A percentile compares a stretch with the other conserved stretches of the same genome.
These are phyloP conservation scores for Eriocheir sinensis DNA, from an alignment of 1,140 invertebrate genomes.

Conservation along the genomic window DNA sequence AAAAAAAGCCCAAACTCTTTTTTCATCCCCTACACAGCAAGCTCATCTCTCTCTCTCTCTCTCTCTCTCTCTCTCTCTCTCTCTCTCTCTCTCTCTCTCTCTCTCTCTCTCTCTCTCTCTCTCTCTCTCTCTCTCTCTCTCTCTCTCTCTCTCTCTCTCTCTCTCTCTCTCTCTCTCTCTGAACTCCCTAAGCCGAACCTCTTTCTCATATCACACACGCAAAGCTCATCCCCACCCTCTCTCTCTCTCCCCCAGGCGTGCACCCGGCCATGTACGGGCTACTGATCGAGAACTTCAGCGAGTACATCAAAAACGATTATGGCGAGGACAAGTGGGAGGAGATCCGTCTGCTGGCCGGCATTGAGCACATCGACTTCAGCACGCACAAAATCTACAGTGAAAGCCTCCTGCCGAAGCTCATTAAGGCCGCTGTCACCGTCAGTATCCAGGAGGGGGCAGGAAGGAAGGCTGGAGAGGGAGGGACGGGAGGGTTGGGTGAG, in stretches of 20 bases:
- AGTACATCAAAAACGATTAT: slow-evolving; percentile 93
- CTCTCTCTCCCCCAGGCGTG: slow-evolving; percentile 26
- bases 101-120: background rate
- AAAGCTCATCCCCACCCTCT: background rate
- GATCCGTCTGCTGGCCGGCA: slow-evolving; percentile 89
- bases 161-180: background rate
- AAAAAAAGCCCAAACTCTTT: too few species aligned
- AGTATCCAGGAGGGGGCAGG: slow-evolving; percentile 58
- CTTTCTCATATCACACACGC: background rate
- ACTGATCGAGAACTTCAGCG: slow-evolving; percentile 94
- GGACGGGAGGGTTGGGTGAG: too few species aligned
- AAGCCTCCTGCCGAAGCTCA: slow-evolving; percentile 91
- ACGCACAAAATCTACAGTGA: slow-evolving; percentile 97
- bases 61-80: too few species aligned
- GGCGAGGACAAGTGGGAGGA: slow-evolving; percentile 96
- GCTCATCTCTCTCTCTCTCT: too few species aligned
- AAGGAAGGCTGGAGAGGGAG: too few species aligned
- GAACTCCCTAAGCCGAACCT: background rate
- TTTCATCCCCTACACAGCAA: too few species aligned
- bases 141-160: background rate
- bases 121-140: background rate
- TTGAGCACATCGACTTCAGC: slow-evolving; percentile 93
- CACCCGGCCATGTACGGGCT: slow-evolving; percentile 92
- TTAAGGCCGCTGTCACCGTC: slow-evolving; percentile 92
- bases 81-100: slow-evolving; percentile 30